Base-by-base conservation (phyloP, 2,113 vertebrate species). In the Cololabis saira region DNA sequence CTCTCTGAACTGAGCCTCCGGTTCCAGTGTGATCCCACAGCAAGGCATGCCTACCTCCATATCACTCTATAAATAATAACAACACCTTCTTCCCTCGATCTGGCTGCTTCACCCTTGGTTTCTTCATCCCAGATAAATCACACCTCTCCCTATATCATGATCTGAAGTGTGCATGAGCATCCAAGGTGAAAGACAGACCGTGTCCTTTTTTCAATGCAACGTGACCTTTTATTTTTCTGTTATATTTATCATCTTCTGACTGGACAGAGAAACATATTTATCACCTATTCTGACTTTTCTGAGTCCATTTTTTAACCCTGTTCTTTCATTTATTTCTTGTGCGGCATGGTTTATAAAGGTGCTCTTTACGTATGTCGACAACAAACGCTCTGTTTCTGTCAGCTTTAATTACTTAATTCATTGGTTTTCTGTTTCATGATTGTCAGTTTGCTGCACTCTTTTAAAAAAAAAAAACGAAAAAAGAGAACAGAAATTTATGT, bases 1-100 rank as follows among this genome's bases (percentile, higher is more conserved):
- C 33, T 37, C 10, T 11, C 33, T 7, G 33, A 37, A 7, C 33
- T 37, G 42, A 68, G 67, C 33, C 41, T 58, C 57, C 40, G 42
- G 49, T 24, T 33, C 27, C 61, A 72, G 57, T 50, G 70, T 64
- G 73, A 56, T 53, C 60, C 69, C 61, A 48, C 78, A 76, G 71
- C 71, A 66, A n/a, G n/a, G n/a, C n/a, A 71, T 70, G 62, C 22
- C 62, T 78, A 44, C 24, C 61, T 61, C 63, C 77, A 66, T 61
- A 66, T 62, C 52, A 67, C 71, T 71, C 63, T 73, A 80, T 80
- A 77, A 84, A 82, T 85, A 81, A 86, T 77, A 58, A 60, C 62
- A 58, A 57, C 62, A 67, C 43, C 24, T 12, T 18, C 40, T 37
- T 43, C 12, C 45, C 69, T 33, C 24, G 15, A 65, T 47, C 74